phyloP scores from a whole-genome alignment of 2,888 invertebrate genomes.

The Rapana venosa region DNA sequence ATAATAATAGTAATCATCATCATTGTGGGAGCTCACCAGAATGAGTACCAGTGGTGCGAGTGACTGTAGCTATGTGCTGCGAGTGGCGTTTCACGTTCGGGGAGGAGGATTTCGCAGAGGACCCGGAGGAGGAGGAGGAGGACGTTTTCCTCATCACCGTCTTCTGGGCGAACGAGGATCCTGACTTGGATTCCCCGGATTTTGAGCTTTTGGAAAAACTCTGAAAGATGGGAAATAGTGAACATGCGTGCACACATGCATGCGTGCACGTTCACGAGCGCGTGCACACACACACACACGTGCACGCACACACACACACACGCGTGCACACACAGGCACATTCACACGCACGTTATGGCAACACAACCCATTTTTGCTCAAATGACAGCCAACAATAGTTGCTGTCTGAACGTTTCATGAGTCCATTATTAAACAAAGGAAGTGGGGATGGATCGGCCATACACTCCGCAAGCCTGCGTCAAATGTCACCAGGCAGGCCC shows the following conservation, averaged over 20 bases:
- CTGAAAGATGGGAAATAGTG: not conserved
- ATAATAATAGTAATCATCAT: too few species aligned
- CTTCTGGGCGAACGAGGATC: constrained; percentile 8
- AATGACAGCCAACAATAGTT: too few species aligned
- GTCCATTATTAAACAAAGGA: too few species aligned
- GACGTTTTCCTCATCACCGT: not conserved
- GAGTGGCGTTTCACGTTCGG: not conserved
- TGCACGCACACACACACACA: not conserved
- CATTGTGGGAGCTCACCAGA: not conserved
- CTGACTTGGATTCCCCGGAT: constrained; percentile 15
- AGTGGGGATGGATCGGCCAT: too few species aligned
- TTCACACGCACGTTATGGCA: too few species aligned
- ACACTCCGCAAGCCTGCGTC: too few species aligned
- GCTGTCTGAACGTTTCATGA: too few species aligned
- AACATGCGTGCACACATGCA: too few species aligned
- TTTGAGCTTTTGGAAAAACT: constrained; percentile 20
- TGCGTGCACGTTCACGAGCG: not conserved
- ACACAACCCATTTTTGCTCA: too few species aligned
- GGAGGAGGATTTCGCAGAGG: not conserved
- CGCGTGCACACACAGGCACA: not conserved
- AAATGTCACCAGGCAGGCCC: too few species aligned
- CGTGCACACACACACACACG: not conserved
- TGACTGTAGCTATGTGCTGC: constrained; percentile 5
- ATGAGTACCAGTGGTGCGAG: not conserved
- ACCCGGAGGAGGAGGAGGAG: not conserved